Conservation (phyloP, 2,888 invertebrate species). For the Drosophila cognata region DNA sequence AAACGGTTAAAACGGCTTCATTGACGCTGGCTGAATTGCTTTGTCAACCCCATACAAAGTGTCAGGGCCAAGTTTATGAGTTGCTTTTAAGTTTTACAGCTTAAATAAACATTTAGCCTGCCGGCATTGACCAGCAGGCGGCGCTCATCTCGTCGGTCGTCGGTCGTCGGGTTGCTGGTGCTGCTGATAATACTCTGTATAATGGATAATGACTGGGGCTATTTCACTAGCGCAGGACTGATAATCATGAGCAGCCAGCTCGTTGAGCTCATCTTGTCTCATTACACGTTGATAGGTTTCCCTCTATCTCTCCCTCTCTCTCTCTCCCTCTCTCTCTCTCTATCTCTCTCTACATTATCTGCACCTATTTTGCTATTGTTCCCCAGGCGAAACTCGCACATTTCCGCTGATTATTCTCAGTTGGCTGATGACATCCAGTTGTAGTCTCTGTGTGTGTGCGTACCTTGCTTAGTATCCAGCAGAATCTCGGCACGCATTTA, state of each 20-base stretch:
- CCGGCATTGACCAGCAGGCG: slow-evolving; percentile 58
- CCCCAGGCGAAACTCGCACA: slow-evolving; percentile 64
- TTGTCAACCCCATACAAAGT: slow-evolving; percentile 31
- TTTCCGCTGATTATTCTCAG: slow-evolving; percentile 53
- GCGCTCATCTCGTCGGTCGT: slow-evolving; percentile 4
- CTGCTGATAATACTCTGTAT: slow-evolving; percentile 38
- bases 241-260: slow-evolving; percentile 60
- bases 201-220: slow-evolving; percentile 55
- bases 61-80: slow-evolving; percentile 62
- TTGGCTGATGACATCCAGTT: slow-evolving; percentile 54
- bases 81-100: slow-evolving; percentile 72
- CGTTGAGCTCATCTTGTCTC: slow-evolving; percentile 73
- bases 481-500: slow-evolving; percentile 15
- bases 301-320: not conserved
- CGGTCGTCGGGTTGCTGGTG: not conserved
- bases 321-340: not conserved
- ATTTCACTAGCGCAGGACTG: slow-evolving; percentile 29
- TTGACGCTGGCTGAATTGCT: slow-evolving; percentile 30
- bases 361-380: slow-evolving; percentile 65
- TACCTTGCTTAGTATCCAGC: slow-evolving; percentile 12
- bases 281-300: slow-evolving; percentile 69
- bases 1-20: slow-evolving; percentile 54
- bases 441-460: slow-evolving; percentile 6
- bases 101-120: slow-evolving; percentile 62
- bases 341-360: slow-evolving; percentile 2